Evolutionary conservation across 2,888 invertebrate species (phyloP).

Genomic region (Diaphora mendica): DNA sequence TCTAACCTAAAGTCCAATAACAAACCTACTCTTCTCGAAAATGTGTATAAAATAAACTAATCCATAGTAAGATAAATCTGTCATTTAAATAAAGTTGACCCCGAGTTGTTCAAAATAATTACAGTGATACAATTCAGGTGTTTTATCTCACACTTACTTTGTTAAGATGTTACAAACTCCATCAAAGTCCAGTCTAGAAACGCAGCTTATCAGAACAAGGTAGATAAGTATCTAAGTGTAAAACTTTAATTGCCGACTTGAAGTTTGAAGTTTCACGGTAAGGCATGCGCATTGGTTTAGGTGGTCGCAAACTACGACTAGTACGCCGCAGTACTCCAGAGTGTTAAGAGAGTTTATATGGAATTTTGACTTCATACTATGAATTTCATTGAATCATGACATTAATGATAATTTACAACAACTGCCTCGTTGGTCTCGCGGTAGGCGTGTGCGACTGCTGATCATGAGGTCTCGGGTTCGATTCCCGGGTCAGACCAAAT

Average conservation of each 20-base stretch:
- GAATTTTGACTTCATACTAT: background rate
- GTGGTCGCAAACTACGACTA: conserved; percentile 6
- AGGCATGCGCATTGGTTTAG: conserved; percentile 5
- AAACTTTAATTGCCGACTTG: conserved; percentile 43
- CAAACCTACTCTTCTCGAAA: background rate
- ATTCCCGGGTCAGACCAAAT: too few species aligned
- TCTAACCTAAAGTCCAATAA: too few species aligned
- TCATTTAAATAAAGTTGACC: conserved; percentile 24
- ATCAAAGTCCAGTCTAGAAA: conserved; percentile 38
- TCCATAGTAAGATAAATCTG: conserved; percentile 22
- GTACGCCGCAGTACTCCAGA: background rate
- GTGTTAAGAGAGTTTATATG: background rate
- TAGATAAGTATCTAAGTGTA: conserved; percentile 30
- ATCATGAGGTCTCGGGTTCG: too few species aligned
- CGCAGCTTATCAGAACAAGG: conserved; percentile 40
- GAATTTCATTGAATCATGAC: background rate
- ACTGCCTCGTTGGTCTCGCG: too few species aligned
- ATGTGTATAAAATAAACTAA: conserved; percentile 7
- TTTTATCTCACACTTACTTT: conserved; percentile 38
- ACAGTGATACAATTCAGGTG: conserved; percentile 21
- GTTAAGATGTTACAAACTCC: conserved; percentile 46
- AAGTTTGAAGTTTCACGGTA: conserved; percentile 21
- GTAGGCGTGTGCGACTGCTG: too few species aligned
- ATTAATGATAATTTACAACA: background rate
- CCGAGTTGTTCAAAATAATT: conserved; percentile 14